Conservation (phyloP, 2,888 invertebrate species). For the Leucophenga maculata region DNA sequence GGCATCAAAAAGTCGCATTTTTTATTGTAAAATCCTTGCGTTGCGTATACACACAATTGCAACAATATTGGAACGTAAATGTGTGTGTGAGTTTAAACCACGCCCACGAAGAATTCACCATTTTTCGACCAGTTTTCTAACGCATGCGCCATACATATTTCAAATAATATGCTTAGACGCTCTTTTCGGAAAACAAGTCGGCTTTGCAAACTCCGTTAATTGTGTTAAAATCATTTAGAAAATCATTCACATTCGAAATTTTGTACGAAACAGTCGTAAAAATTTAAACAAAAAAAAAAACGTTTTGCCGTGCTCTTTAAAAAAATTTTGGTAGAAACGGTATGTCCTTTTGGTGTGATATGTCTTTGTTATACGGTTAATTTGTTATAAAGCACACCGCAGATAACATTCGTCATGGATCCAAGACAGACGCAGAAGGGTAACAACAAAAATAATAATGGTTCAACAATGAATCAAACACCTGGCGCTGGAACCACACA, state of each 20-base stretch:
- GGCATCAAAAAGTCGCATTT: slow-evolving; percentile 71
- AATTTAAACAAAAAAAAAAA: slow-evolving; percentile 11
- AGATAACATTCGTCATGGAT: neutral
- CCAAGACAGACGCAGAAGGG: no score
- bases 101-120: slow-evolving; percentile 31
- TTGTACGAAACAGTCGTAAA: slow-evolving; percentile 33
- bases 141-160: slow-evolving; percentile 20
- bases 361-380: slow-evolving; percentile 23
- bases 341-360: slow-evolving; percentile 3
- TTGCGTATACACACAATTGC: slow-evolving; percentile 25
- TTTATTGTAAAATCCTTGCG: slow-evolving; percentile 58
- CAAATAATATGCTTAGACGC: neutral
- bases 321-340: no score
- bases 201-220: neutral
- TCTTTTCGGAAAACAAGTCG: neutral
- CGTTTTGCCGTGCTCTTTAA: no score
- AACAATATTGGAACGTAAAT: neutral
- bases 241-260: slow-evolving; percentile 44
- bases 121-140: slow-evolving; percentile 42
- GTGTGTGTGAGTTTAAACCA: slow-evolving; percentile 15
- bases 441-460: no score
- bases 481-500: no score
- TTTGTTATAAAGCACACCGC: no score
- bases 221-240: neutral
- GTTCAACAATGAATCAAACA: no score